Evolutionary conservation across 2,797 vertebrate genomes (phyloP).

Genomic region (Diplodus puntazzo): DNA sequence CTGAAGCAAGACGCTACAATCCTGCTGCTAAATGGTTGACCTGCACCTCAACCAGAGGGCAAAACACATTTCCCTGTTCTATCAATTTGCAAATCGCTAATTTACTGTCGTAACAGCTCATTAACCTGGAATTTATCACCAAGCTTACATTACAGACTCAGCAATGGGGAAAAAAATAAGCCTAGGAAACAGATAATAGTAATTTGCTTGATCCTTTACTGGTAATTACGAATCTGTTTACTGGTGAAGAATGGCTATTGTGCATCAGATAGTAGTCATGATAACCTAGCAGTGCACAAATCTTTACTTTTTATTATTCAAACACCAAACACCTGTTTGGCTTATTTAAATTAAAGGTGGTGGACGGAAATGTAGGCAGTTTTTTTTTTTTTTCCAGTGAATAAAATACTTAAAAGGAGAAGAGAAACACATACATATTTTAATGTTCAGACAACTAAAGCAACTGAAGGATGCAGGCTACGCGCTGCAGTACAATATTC

Average conservation of each 20-base stretch:
- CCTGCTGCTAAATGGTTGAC: slow-evolving; percentile 21
- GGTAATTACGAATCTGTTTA: slow-evolving; percentile 48
- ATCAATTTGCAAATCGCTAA: slow-evolving; percentile 43
- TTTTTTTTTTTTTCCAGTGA: neutral
- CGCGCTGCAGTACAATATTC: slow-evolving; percentile 4
- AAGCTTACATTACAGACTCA: slow-evolving; percentile 28
- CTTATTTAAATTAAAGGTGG: neutral
- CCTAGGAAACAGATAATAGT: slow-evolving; percentile 37
- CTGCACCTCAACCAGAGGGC: slow-evolving; percentile 27
- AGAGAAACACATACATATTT: neutral
- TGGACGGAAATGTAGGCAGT: slow-evolving; percentile 3
- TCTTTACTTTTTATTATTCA: neutral
- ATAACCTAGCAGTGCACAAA: neutral
- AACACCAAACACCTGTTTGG: neutral
- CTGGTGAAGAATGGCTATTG: slow-evolving; percentile 13
- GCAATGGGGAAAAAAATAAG: slow-evolving; percentile 28
- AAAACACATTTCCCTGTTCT: slow-evolving; percentile 12
- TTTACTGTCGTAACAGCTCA: slow-evolving; percentile 45
- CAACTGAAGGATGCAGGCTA: neutral
- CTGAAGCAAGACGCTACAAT: slow-evolving; percentile 16
- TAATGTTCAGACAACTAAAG: slow-evolving; percentile 1
- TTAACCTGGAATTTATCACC: slow-evolving; percentile 54
- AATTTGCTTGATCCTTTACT: slow-evolving; percentile 30
- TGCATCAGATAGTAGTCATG: neutral
- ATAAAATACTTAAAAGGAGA: neutral